Base-by-base conservation (phyloP, 2,113 vertebrate genomes). In the Sebastes fasciatus region DNA sequence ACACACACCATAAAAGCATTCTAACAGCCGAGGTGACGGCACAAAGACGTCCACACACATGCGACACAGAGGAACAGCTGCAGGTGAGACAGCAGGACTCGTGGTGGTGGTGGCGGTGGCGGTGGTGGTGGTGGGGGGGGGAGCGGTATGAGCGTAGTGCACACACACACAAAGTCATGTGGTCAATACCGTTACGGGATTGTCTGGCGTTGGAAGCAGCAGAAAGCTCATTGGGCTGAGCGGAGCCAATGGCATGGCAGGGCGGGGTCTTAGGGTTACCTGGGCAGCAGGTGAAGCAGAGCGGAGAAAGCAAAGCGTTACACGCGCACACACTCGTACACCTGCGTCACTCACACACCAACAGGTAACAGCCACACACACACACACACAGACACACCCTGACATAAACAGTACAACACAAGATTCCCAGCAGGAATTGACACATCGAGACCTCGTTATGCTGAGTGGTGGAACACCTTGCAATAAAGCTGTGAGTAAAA, bases 201-300 rank as follows among this genome's bases (percentile, higher is more conserved):
- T 93, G 91, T 94, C 79, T 89, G 93, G 91, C 79, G 58, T 85
- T 74, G 79, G 88, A 82, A 92, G 91, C 88, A 77, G 89, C 89
- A 84, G 91, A 87, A 74, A 89, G 91, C 83, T 91, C 91, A 94
- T 94, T 94, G 94, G 94, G 67, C 90, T 86, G 90, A 80, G 92
- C 65, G 62, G 90, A 93, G 85, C 89, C 94, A 93, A 94, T 92
- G 90, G 93, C 88, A 89, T 74, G 48, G 92, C 91, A 84, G 83
- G 93, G 91, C 70, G 83, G 92, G 94, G 90, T 93, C 92, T 94
- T 92, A 93, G 90, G 88, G 88, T 94, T 91, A 94, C 93, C 95
- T 95, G 92, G 89, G 86, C 88, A 89, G 80, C 94, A 92, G 91
- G 93, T 91, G 87, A 90, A 85, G 92, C 92, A 93, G 77, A 93